These are phyloP conservation scores for Cladopsammia gracilis DNA, from an alignment of 64 coral and sea anemone species.

Conservation along the genomic window DNA sequence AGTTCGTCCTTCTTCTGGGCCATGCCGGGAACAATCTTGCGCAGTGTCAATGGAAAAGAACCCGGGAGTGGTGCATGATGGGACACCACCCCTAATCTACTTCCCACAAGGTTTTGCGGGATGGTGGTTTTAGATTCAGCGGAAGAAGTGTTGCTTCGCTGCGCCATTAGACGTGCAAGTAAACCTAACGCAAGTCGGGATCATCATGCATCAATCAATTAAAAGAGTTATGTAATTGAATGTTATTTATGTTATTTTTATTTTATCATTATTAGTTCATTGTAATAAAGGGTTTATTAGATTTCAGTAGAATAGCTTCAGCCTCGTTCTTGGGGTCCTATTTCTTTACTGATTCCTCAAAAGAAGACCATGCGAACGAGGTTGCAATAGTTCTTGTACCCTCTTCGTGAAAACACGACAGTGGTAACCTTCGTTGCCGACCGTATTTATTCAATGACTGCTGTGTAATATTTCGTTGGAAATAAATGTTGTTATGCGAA, in stretches of 20 bases:
- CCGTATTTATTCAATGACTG: no score
- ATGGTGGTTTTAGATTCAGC: constrained; percentile 51
- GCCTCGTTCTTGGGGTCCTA: no score
- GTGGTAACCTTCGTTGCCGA: no score
- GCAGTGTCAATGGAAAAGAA: constrained; percentile 48
- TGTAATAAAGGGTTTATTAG: neutral
- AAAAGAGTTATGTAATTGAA: neutral
- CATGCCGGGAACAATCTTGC: constrained; percentile 55
- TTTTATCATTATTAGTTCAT: neutral
- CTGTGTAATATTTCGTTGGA: no score
- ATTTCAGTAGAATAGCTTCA: no score
- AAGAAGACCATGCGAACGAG: no score
- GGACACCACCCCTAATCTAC: constrained; percentile 16
- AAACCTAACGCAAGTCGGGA: constrained; percentile 48
- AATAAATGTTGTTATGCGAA: no score
- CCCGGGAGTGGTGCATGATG: constrained; percentile 36
- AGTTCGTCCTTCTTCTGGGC: constrained; percentile 64
- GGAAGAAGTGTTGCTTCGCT: constrained; percentile 42
- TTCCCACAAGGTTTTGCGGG: constrained; percentile 29
- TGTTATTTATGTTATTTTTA: neutral
- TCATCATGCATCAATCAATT: constrained; percentile 38
- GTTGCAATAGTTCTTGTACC: no score
- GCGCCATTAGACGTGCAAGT: constrained; percentile 28
- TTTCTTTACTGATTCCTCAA: no score
- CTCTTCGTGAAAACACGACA: no score